phyloP scores from a whole-genome alignment of 2,113 vertebrate species.

The Lagopus muta region DNA sequence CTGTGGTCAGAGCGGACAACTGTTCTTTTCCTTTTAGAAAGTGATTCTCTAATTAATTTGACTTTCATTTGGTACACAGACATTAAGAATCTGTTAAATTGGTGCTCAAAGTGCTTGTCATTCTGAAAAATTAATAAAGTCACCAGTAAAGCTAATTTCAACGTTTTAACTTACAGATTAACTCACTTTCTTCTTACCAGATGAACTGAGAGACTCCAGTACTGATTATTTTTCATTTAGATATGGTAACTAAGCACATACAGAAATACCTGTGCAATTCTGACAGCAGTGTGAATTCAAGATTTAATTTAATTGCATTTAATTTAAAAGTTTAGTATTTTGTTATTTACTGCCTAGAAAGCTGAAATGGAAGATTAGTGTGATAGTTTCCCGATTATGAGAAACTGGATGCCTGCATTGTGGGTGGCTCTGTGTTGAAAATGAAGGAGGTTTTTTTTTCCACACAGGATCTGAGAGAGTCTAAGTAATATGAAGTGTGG shows the following conservation, averaged over 20 bases:
- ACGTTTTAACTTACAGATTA: background rate
- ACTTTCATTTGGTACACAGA: background rate
- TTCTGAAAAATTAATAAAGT: background rate
- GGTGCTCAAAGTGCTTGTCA: background rate
- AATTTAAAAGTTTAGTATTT: background rate
- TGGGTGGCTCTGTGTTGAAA: slow-evolving; percentile 43
- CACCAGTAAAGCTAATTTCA: background rate
- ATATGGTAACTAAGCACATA: background rate
- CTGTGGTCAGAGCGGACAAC: background rate
- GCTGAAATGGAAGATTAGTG: background rate
- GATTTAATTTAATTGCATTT: background rate
- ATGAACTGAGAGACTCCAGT: background rate
- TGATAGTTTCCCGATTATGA: background rate
- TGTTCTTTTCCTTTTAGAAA: background rate
- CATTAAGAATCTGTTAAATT: background rate
- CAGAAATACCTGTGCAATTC: background rate
- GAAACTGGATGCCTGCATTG: background rate
- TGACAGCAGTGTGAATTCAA: background rate
- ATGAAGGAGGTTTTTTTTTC: slow-evolving; percentile 26
- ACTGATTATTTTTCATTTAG: background rate
- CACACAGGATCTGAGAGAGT: background rate
- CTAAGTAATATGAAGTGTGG: background rate
- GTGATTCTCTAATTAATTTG: background rate
- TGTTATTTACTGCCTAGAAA: background rate
- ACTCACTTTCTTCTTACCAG: background rate